phyloP scores from a whole-genome alignment of 1,140 invertebrate genomes.

The Brachystomella parvula region DNA sequence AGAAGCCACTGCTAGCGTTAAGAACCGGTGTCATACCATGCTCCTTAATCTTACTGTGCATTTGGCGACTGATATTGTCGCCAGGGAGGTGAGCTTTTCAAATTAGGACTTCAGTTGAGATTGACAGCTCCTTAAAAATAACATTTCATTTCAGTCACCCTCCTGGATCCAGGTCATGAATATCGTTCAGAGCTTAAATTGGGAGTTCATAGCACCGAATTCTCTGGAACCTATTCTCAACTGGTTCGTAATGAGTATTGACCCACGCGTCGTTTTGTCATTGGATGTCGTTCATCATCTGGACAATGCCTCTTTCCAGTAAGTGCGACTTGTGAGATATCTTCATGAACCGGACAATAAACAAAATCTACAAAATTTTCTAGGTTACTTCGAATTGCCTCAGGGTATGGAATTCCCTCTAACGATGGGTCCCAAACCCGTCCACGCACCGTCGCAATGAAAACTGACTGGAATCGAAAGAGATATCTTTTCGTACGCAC shows the following conservation, averaged over 20 bases:
- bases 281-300: constrained; percentile 46
- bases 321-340: constrained; percentile 30
- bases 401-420: constrained; percentile 47
- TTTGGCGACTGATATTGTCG: constrained; percentile 60
- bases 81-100: constrained; percentile 49
- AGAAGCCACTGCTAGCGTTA: constrained; percentile 35
- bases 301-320: constrained; percentile 50
- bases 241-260: constrained; percentile 68
- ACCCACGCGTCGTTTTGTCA: constrained; percentile 59
- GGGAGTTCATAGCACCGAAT: constrained; percentile 59
- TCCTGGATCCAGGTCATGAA: constrained; percentile 50
- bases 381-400: constrained; percentile 55
- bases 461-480: constrained; percentile 42
- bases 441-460: constrained; percentile 11
- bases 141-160: constrained; percentile 42
- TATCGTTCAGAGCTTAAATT: constrained; percentile 58
- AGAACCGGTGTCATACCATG: constrained; percentile 48
- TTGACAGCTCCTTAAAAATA: not conserved
- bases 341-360: no score
- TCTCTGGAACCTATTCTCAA: constrained; percentile 61
- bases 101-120: not conserved
- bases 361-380: no score
- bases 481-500: constrained; percentile 54
- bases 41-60: constrained; percentile 60
- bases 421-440: not conserved